Percentiles rank a stretch among this genome's conserved stretches.
Evolutionary conservation across 2,888 invertebrate species (phyloP).

Genomic region (Caenorhabditis afra): DNA sequence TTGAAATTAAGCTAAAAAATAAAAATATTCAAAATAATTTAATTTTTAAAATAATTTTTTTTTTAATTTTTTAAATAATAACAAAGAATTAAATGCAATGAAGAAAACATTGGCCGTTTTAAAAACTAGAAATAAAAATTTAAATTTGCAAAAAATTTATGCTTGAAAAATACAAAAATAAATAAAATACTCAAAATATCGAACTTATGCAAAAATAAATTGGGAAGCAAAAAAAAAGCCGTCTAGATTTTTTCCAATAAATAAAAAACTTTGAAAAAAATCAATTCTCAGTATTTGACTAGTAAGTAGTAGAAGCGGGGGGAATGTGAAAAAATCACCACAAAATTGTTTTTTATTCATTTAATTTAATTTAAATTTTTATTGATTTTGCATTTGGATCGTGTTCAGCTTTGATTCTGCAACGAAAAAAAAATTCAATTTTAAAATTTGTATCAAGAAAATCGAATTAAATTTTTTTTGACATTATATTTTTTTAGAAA

Average conservation of each 20-base stretch:
- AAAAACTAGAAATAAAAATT: background rate
- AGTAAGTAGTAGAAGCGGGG: too few species aligned
- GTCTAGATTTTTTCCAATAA: too few species aligned
- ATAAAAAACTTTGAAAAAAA: too few species aligned
- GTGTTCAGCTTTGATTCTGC: conserved; percentile 54
- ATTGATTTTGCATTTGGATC: conserved; percentile 46
- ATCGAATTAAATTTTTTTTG: too few species aligned
- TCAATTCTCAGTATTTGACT: too few species aligned
- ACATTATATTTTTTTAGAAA: too few species aligned
- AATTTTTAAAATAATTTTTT: background rate
- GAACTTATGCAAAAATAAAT: too few species aligned
- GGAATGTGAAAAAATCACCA: too few species aligned
- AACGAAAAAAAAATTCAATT: conserved; percentile 6
- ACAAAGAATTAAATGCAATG: background rate
- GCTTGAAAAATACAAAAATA: background rate
- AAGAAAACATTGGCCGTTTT: conserved; percentile 15
- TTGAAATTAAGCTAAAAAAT: too few species aligned
- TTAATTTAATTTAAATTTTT: background rate
- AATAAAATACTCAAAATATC: background rate
- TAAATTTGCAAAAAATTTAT: background rate
- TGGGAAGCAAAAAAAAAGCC: too few species aligned
- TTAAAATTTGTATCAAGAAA: background rate
- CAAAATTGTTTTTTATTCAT: too few species aligned
- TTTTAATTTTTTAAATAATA: background rate
- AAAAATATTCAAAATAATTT: too few species aligned